Evolutionary conservation across 1,140 invertebrate genomes (phyloP).

Genomic region (Diuraphis noxia): DNA sequence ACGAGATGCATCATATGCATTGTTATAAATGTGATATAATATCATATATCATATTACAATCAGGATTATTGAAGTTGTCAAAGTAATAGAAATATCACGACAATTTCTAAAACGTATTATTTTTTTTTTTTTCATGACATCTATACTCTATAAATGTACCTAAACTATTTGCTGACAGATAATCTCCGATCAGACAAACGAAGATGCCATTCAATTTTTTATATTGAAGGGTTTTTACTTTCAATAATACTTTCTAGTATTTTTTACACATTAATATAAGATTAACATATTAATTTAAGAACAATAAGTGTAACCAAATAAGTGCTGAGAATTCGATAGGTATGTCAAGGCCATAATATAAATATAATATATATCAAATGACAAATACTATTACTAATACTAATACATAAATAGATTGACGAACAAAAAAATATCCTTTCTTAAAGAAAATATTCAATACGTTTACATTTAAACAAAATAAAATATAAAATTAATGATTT

Average conservation of each 20-base stretch:
- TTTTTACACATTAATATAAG: neutral
- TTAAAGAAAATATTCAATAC: neutral
- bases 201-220: neutral
- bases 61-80: neutral
- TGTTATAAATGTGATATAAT: neutral
- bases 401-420: neutral
- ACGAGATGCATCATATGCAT: neutral
- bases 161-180: too few species aligned
- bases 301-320: neutral
- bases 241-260: neutral
- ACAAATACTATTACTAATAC: neutral
- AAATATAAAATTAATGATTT: too few species aligned
- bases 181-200: neutral
- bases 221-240: neutral
- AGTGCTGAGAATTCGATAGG: neutral
- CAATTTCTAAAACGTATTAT: neutral
- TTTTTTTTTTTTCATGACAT: neutral
- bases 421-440: neutral
- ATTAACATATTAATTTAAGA: neutral
- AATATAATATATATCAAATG: too few species aligned
- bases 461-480: too few species aligned
- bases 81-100: neutral
- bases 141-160: too few species aligned
- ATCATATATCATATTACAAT: neutral
- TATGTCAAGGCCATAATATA: neutral